Base-by-base conservation (phyloP, 2,113 vertebrate species). In the Semnopithecus entellus region DNA sequence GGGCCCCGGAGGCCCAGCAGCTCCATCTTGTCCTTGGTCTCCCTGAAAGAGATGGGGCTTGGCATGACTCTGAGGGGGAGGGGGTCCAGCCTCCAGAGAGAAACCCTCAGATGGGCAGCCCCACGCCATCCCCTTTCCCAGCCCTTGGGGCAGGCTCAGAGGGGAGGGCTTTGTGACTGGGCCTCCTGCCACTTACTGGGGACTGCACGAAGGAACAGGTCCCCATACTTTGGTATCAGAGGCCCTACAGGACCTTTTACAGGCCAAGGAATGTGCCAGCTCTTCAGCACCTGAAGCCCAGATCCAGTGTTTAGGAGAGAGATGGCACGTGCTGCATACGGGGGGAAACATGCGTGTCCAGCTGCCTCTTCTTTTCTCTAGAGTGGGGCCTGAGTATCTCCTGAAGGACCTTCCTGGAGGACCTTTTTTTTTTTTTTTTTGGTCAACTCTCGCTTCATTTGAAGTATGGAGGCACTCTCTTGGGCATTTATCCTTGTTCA, bases 1-100 rank as follows among this genome's bases (percentile, higher is more conserved):
- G 0, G 98, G 99, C n/a, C 99, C 99, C 0, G 99, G 99, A 83
- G 99, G 99, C 50, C 99, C 99, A 73, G 96, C 97, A 72, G 99
- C 98, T 98, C 99, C 99, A 94, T 99, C 99, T 97, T 98, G 99
- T 57, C 99, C 99, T 98, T 99, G 99, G 97, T 99, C 99, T 66
- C 99, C 99, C 99, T 99, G 97, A 98, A 97, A 99, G 96, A 99
- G 96, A 98, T 84, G 97, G 48, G 50, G n/a, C 10, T 35, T 72
- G n/a, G n/a, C 43, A 13, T 95, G 83, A 92, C 23, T 14, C 43
- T 64, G 20, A 52, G n/a, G 3, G 7, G 13, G 2, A 40, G 25
- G 61, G 18, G 40, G 11, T 75, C 27, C 12, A 45, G 18, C 20
- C 81, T 92, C 2, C 35, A 50, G 78, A 85, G 73, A 81, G 18